phyloP scores from a whole-genome alignment of 2,113 vertebrate genomes.

The Rhadina sibilatrix region DNA sequence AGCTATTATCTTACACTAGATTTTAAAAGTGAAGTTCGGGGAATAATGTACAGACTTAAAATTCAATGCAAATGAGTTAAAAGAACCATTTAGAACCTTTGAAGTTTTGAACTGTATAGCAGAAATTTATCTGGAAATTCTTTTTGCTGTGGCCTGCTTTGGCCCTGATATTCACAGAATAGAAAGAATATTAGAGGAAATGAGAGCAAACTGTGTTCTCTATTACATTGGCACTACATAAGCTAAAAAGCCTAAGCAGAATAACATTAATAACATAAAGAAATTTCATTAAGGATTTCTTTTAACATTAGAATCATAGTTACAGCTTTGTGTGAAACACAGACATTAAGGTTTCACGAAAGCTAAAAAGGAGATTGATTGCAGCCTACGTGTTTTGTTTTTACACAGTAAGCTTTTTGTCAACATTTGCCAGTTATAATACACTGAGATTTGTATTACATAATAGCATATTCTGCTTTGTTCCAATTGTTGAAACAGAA shows the following conservation, averaged over 20 bases:
- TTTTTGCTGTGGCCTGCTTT: neutral
- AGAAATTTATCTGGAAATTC: neutral
- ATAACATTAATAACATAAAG: neutral
- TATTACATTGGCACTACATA: neutral
- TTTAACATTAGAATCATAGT: neutral
- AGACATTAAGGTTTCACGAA: neutral
- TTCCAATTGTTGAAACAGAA: neutral
- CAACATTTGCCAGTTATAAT: neutral
- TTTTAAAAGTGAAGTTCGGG: neutral
- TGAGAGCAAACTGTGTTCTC: neutral
- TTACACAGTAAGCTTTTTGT: neutral
- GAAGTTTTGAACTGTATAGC: neutral
- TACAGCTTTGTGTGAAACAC: neutral
- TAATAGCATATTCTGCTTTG: neutral
- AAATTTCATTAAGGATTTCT: neutral
- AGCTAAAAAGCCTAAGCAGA: neutral
- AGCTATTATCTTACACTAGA: neutral
- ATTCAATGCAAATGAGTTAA: neutral
- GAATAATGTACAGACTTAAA: neutral
- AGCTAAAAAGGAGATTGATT: neutral
- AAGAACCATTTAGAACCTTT: neutral
- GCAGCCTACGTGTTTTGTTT: neutral
- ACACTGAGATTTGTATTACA: neutral
- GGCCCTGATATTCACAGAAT: neutral
- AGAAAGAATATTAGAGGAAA: neutral